These are phyloP conservation scores for Orestias chungarensis DNA, from an alignment of 2,797 vertebrate species.

Conservation along the genomic window DNA sequence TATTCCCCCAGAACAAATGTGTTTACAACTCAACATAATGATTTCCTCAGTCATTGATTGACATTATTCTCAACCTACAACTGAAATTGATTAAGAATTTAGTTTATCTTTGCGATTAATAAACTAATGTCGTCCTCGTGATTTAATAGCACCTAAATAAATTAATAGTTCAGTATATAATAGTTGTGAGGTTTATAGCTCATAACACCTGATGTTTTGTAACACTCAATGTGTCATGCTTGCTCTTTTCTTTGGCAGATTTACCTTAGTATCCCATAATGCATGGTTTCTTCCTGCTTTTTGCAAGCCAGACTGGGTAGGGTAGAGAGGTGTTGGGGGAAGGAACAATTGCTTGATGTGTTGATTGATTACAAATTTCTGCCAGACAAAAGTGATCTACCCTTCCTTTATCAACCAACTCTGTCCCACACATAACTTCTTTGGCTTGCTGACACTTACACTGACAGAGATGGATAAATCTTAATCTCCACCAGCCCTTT, in stretches of 20 bases:
- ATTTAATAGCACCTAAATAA: neutral
- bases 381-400: constrained; percentile 85
- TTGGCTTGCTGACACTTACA: constrained; percentile 88
- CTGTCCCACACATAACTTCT: constrained; percentile 90
- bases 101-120: neutral
- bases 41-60: neutral
- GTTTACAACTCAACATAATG: neutral
- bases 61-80: neutral
- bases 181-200: neutral
- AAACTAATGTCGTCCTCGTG: neutral
- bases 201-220: neutral
- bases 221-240: neutral
- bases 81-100: neutral
- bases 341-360: constrained; percentile 71
- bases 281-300: neutral
- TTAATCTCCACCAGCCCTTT: constrained; percentile 88
- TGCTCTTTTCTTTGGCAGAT: neutral
- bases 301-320: constrained; percentile 51
- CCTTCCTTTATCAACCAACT: constrained; percentile 63
- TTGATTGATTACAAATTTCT: constrained; percentile 98
- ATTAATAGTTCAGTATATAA: neutral
- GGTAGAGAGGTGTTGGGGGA: neutral
- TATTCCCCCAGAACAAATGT: neutral
- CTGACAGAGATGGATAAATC: constrained; percentile 93
- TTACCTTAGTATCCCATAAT: neutral